phyloP scores from a whole-genome alignment of 2,113 vertebrate genomes.

The Callocephalon fimbriatum region DNA sequence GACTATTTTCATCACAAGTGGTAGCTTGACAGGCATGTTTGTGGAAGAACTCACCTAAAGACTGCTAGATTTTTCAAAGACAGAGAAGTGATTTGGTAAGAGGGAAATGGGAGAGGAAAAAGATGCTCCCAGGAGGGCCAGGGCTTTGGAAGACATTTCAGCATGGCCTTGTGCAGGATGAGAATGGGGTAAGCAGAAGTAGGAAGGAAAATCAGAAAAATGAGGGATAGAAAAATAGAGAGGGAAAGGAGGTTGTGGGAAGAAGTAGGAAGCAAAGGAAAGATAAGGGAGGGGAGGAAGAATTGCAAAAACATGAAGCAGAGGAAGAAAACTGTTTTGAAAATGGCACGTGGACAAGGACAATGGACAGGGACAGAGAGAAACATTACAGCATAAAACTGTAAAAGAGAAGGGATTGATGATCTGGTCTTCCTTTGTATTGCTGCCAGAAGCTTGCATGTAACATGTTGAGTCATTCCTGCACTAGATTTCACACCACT shows the following conservation, averaged over 20 bases:
- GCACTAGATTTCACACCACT: neutral
- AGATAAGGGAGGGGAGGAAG: neutral
- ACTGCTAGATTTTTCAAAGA: neutral
- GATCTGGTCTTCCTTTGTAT: neutral
- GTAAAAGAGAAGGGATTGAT: neutral
- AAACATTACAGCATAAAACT: neutral
- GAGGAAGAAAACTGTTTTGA: neutral
- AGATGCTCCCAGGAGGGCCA: neutral
- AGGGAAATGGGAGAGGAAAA: neutral
- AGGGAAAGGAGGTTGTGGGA: neutral
- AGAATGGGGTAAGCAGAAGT: neutral
- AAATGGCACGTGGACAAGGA: neutral
- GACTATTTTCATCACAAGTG: neutral
- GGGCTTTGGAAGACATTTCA: neutral
- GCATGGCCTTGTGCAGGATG: neutral
- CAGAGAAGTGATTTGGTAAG: neutral
- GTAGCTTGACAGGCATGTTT: neutral
- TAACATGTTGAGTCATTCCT: neutral
- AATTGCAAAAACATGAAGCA: neutral
- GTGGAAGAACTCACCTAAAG: neutral
- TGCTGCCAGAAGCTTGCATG: neutral
- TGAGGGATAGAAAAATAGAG: neutral
- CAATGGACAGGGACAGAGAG: neutral
- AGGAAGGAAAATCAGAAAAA: neutral
- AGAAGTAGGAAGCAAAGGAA: neutral